phyloP scores from a whole-genome alignment of 2,888 invertebrate species.

The Cactoblastis cactorum region DNA sequence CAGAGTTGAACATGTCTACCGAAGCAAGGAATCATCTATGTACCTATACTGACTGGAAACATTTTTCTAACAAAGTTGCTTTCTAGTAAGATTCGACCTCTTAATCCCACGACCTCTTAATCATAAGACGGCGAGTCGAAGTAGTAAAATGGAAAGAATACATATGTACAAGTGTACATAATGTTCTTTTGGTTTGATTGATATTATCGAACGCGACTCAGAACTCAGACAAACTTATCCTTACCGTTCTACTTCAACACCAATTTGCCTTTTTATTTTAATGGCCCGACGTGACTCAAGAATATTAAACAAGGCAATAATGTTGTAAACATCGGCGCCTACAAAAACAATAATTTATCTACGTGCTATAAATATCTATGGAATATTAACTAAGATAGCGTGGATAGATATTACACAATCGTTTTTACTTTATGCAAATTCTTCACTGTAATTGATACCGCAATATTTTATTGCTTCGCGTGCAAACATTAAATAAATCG shows the following conservation, averaged over 20 bases:
- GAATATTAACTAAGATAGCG: slow-evolving; percentile 4
- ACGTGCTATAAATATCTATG: background rate
- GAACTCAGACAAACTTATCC: background rate
- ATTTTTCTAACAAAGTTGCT: too few species aligned
- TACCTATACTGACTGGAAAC: too few species aligned
- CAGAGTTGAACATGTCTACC: too few species aligned
- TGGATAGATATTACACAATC: slow-evolving; percentile 20
- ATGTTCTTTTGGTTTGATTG: too few species aligned
- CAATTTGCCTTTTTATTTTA: background rate
- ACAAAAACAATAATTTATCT: slow-evolving; percentile 3
- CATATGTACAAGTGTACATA: too few species aligned
- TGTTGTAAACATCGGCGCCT: slow-evolving; percentile 6
- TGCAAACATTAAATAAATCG: slow-evolving; percentile 67
- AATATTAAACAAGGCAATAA: slow-evolving; percentile 3
- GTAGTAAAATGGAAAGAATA: too few species aligned
- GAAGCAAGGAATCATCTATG: too few species aligned
- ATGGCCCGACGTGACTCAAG: slow-evolving; percentile 5
- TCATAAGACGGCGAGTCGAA: too few species aligned
- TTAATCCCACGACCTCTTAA: too few species aligned
- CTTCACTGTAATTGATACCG: slow-evolving; percentile 51
- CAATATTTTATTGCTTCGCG: slow-evolving; percentile 51
- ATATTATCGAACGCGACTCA: background rate
- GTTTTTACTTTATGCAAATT: slow-evolving; percentile 53
- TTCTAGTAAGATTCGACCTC: too few species aligned
- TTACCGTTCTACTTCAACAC: background rate